phyloP scores from a whole-genome alignment of 1,140 invertebrate genomes.

The Zaprionus kolodkinae region DNA sequence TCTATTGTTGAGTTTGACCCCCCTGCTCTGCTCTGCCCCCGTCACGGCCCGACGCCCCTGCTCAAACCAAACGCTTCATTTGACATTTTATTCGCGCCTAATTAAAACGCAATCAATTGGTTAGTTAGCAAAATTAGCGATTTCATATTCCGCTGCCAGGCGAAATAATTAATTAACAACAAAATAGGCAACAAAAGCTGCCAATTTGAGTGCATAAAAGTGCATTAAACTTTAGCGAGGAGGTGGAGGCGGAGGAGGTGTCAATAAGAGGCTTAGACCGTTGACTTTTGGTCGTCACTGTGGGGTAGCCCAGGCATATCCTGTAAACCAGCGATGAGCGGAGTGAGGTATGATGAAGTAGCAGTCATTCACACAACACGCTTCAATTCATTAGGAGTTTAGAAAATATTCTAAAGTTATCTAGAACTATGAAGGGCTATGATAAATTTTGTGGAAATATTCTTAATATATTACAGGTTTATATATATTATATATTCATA shows the following conservation, averaged over 20 bases:
- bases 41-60: no score
- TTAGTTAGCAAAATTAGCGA: constrained; percentile 10
- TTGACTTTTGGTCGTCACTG: neutral
- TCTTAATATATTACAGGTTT: no score
- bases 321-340: neutral
- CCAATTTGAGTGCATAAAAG: neutral
- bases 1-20: constrained; percentile 19
- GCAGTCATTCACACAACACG: no score
- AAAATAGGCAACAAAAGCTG: neutral
- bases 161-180: neutral
- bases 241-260: neutral
- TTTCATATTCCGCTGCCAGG: neutral
- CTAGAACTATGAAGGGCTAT: no score
- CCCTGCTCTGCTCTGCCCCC: neutral
- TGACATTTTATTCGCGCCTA: neutral
- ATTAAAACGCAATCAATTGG: constrained; percentile 15
- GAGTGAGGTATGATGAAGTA: neutral
- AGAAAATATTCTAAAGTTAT: no score
- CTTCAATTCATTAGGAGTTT: no score
- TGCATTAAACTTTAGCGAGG: neutral
- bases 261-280: neutral
- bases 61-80: neutral
- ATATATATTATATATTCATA: no score
- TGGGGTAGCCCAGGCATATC: neutral
- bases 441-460: no score